Base-by-base conservation (phyloP, 2,888 invertebrate species). In the Helleia helle region DNA sequence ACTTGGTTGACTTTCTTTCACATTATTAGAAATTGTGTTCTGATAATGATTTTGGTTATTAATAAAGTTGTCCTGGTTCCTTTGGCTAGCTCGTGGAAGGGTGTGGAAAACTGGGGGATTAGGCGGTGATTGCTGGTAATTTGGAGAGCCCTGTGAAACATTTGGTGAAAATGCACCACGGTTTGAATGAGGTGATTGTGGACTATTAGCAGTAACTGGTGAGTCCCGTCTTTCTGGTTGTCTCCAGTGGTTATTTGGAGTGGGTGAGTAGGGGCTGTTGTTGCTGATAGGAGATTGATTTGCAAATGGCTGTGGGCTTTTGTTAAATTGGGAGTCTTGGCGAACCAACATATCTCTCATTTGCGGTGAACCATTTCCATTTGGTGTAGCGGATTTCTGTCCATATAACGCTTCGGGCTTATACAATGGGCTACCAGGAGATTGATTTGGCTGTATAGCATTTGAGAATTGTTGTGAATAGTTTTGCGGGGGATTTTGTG, bases 291-390 rank as follows among this genome's bases (percentile, higher is more conserved):
- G 73, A 6, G 75, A 68, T 48, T 75, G 71, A 14, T 66, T 71
- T 6, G 58, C 60, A 50, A 71, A 86, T 4, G 86, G 86, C 41
- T 81, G 81, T 30, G 86, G 85, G 44, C 84, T 86, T 46, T 83
- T 84, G 50, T 86, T 86, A 42, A 85, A 86, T 54, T 83, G 86
- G 22, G 85, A 86, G 46, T 86, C 86, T 54, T 86, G 86, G 37
- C 85, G 64, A 51, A 74, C 73, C 43, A 86, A 56, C 11, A 74
- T 27, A 50, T 84, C 84, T 51, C 84, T 66, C 7, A 71, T 81
- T 4, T 71, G 77, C 7, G 83, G 72, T 2, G 70, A 63, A 0
- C 67, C 67, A 46, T 72, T 71, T 4, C 59, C 45, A 31, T 56
- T 68, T 4, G 80, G 72, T 11, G 81, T 71, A n/a, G 63, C 57